phyloP scores from a whole-genome alignment of 2,113 vertebrate genomes.

The Mirounga angustirostris region DNA sequence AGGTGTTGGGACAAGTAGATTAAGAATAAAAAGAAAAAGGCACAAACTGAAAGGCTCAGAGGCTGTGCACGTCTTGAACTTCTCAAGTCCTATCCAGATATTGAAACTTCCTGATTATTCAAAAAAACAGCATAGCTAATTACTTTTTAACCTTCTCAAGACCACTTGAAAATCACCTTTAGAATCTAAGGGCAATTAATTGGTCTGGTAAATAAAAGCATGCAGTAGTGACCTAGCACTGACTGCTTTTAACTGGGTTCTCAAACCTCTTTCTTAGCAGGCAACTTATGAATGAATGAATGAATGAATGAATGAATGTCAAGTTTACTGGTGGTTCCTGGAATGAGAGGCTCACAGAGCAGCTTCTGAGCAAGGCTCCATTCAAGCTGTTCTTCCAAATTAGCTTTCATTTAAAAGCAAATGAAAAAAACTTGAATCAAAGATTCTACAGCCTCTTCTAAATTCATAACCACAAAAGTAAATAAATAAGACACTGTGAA shows the following conservation, averaged over 20 bases:
- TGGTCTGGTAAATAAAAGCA: not conserved
- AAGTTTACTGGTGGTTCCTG: not conserved
- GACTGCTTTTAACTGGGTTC: not conserved
- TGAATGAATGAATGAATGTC: not conserved
- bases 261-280: not conserved
- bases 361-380: not conserved
- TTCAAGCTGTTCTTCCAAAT: not conserved
- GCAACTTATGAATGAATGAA: not conserved
- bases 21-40: not conserved
- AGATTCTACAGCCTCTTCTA: not conserved
- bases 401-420: not conserved
- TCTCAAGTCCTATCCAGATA: not conserved
- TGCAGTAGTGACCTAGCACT: not conserved
- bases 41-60: not conserved
- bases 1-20: not conserved
- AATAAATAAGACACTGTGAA: not conserved
- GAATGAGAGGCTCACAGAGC: not conserved
- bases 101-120: not conserved
- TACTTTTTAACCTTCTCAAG: not conserved
- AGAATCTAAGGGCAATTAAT: not conserved
- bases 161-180: not conserved
- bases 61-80: not conserved
- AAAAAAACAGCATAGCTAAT: not conserved
- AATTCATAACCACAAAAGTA: not conserved
- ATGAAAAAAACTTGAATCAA: not conserved